Evolutionary conservation across 2,113 vertebrate genomes (phyloP).

Genomic region (Ochotona curzoniae): DNA sequence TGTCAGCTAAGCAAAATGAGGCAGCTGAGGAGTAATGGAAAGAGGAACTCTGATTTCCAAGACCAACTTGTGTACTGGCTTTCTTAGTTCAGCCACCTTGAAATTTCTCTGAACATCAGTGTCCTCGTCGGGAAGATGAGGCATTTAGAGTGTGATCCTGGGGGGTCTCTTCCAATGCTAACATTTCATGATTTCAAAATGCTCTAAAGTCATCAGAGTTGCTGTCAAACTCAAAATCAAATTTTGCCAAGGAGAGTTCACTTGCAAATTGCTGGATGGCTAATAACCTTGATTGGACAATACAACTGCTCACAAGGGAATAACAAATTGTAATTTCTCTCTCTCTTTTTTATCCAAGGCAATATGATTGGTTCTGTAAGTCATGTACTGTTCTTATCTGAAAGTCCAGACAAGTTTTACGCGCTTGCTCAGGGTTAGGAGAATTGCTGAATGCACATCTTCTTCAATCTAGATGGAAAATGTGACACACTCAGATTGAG

Average conservation of each 20-base stretch:
- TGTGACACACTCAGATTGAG: constrained; percentile 41
- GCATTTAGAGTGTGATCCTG: constrained; percentile 26
- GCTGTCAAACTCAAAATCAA: constrained; percentile 10
- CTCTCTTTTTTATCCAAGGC: constrained; percentile 46
- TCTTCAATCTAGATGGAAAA: constrained; percentile 51
- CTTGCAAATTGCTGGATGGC: constrained; percentile 46
- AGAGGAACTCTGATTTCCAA: neutral
- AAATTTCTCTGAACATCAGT: constrained; percentile 9
- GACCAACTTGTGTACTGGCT: neutral
- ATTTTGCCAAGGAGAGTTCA: constrained; percentile 18
- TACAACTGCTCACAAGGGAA: constrained; percentile 53
- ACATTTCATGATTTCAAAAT: constrained; percentile 70
- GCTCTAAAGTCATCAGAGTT: constrained; percentile 61
- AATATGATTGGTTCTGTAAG: constrained; percentile 51
- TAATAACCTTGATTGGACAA: constrained; percentile 51
- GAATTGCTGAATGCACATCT: neutral
- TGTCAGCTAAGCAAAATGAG: neutral
- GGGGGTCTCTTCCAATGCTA: constrained; percentile 51
- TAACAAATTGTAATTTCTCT: constrained; percentile 50
- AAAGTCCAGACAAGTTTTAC: constrained; percentile 3
- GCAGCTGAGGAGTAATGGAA: neutral
- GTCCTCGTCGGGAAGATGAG: constrained; percentile 39
- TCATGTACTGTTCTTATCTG: constrained; percentile 9
- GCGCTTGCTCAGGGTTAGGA: neutral
- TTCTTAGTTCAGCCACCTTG: constrained; percentile 44